A percentile compares a stretch with the other conserved stretches of the same genome.
Evolutionary conservation across 2,888 invertebrate species (phyloP).

Genomic region (Apotomis betuletana): DNA sequence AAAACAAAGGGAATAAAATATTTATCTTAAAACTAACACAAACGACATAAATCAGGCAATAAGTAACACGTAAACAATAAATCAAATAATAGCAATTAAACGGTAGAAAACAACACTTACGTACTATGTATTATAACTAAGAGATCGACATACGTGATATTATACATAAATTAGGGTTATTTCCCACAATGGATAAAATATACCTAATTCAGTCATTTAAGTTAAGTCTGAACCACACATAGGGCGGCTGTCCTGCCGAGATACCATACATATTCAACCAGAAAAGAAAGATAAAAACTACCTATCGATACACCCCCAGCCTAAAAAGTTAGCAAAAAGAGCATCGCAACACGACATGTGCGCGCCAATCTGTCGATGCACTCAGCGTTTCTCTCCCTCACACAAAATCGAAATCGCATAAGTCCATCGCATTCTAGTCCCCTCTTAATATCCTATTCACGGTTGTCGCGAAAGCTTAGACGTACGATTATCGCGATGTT

Average conservation of each 20-base stretch:
- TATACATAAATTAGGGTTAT: no score
- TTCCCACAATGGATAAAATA: no score
- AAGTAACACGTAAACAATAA: no score
- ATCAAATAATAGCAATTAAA: no score
- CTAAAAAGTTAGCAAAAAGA: slow-evolving; percentile 73
- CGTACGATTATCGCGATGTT: slow-evolving; percentile 70
- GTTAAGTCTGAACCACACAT: neutral
- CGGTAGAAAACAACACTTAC: no score
- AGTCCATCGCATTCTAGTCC: slow-evolving; percentile 55
- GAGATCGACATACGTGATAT: no score
- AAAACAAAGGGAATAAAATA: no score
- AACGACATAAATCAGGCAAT: no score
- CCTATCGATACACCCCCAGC: slow-evolving; percentile 51
- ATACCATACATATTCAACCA: neutral
- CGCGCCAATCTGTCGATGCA: slow-evolving; percentile 81
- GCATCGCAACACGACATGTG: slow-evolving; percentile 81
- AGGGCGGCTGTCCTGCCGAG: neutral
- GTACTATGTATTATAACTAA: no score
- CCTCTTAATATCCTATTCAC: slow-evolving; percentile 55
- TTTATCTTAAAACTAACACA: no score
- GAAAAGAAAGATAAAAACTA: slow-evolving; percentile 15
- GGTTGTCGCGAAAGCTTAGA: slow-evolving; percentile 75
- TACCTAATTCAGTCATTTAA: no score
- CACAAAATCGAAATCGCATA: slow-evolving; percentile 40
- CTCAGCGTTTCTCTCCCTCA: slow-evolving; percentile 56